Evolutionary conservation across 2,797 vertebrate species (phyloP).

Genomic region (Falco novaeseelandiae): DNA sequence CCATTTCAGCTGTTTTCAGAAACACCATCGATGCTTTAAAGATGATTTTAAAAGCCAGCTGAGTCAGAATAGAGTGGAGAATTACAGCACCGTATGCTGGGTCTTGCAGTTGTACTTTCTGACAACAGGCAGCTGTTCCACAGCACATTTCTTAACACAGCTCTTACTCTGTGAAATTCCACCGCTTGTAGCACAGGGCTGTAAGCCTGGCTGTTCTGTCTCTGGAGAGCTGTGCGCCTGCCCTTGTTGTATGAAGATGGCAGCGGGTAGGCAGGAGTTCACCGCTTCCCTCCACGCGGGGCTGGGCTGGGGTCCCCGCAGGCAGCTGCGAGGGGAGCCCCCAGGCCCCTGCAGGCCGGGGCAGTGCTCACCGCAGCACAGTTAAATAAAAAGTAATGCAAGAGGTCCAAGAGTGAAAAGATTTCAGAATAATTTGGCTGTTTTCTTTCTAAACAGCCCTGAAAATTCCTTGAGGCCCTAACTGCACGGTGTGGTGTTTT

Average conservation of each 20-base stretch:
- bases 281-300: not conserved
- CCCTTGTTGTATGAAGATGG: not conserved
- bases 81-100: not conserved
- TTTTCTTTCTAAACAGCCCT: not conserved
- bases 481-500: not conserved
- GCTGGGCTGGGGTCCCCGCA: not conserved
- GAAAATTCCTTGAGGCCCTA: not conserved
- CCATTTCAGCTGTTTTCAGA: not conserved
- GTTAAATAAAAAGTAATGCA: not conserved
- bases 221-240: not conserved
- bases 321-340: not conserved
- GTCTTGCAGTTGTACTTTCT: not conserved
- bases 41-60: not conserved
- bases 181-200: not conserved
- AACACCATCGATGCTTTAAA: not conserved
- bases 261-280: not conserved
- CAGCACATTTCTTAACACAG: not conserved
- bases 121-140: not conserved
- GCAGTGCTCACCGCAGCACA: no score
- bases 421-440: not conserved
- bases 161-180: not conserved
- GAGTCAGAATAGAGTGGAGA: not conserved
- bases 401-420: not conserved
- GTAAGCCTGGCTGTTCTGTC: not conserved
- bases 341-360: not conserved